phyloP scores from a whole-genome alignment of 23 tunicate genomes.

The Trididemnum clinides region DNA sequence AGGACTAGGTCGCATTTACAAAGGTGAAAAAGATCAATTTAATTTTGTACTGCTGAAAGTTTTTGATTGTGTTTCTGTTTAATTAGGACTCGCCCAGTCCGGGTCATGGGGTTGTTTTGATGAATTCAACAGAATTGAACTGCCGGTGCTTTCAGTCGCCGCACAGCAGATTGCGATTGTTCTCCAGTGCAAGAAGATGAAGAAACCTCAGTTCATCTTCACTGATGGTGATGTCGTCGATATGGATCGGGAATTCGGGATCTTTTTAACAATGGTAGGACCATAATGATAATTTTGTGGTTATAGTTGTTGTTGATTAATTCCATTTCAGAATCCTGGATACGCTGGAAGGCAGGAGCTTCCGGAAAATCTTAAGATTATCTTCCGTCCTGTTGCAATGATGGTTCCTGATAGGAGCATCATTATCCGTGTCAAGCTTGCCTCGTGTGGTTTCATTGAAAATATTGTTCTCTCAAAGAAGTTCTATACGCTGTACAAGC shows the following conservation, averaged over 20 bases:
- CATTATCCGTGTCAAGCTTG: slow-evolving; percentile 99
- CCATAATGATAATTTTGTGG: background rate
- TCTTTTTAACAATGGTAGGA: slow-evolving; percentile 93
- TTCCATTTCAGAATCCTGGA: slow-evolving; percentile 85
- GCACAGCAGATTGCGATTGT: slow-evolving; percentile 99
- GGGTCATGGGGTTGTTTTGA: slow-evolving; percentile 99
- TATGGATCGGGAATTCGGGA: slow-evolving; percentile 96
- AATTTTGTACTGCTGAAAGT: background rate
- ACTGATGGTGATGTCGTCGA: slow-evolving; percentile 98
- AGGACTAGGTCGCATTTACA: slow-evolving; percentile 99
- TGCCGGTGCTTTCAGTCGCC: slow-evolving; percentile 98
- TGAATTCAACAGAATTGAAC: slow-evolving; percentile 99
- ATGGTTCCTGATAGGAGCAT: slow-evolving; percentile 99
- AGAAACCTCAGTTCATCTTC: slow-evolving; percentile 96
- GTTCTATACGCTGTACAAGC: slow-evolving; percentile 97
- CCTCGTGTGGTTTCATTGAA: slow-evolving; percentile 97
- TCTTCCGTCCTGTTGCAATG: slow-evolving; percentile 99
- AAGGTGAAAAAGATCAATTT: slow-evolving; percentile 64
- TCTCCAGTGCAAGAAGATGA: slow-evolving; percentile 99
- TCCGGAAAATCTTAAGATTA: slow-evolving; percentile 98
- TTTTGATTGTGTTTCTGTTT: background rate
- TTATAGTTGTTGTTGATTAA: background rate
- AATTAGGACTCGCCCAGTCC: slow-evolving; percentile 92
- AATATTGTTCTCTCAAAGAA: slow-evolving; percentile 90
- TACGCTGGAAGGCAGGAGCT: slow-evolving; percentile 99